Evolutionary conservation across 1,140 invertebrate genomes (phyloP), one percentile per base, ranked within the genome.

Genomic region (Camponotus vicinus): DNA sequence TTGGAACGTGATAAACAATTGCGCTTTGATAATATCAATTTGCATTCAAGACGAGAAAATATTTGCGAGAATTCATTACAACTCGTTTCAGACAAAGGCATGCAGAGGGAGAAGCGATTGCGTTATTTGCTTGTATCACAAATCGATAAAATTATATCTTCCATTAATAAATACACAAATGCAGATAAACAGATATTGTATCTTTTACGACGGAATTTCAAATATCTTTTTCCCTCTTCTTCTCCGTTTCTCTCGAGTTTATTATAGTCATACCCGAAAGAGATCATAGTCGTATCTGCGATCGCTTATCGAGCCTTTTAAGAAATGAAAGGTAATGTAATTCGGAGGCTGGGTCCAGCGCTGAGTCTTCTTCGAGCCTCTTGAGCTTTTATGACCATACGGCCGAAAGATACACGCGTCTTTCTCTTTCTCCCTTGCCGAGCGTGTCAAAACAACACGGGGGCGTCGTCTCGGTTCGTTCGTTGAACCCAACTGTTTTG

Each of bases 401-500:
- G 52, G 42, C 40, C 45, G n/a, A 15, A n/a, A 69, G 77, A 55
- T 34, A 32, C 9, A 27, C 0, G 21, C 32, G 27, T 40, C 37
- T 70, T 32, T 64, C 37, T 61, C n/a, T 42, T 4, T 76, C 7
- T 71, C 42, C 27, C 45, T 57, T 5, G 42, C 67, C 61, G 13
- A 55, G 34, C 18, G 67, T 83, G 55, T 75, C 55, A 75, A 75
- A 73, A 73, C 79, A 83, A 42, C 34, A 69, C 52, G 45, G 52
- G 69, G 69, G 69, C 55, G 69, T 57, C n/a, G 66, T 80, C 78
- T 70, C 21, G 49, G n/a, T 15, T 52, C 64, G 79, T 61, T 63
- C 79, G 27, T 83, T 83, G 55, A 75, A 83, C 69, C 32, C n/a
- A 49, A 70, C 55, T 83, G 79, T 70, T 83, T 73, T 49, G 69